A percentile compares a stretch with the other conserved stretches of the same genome.
phyloP scores from a whole-genome alignment of 2,888 invertebrate genomes.

The Doris montereyensis region DNA sequence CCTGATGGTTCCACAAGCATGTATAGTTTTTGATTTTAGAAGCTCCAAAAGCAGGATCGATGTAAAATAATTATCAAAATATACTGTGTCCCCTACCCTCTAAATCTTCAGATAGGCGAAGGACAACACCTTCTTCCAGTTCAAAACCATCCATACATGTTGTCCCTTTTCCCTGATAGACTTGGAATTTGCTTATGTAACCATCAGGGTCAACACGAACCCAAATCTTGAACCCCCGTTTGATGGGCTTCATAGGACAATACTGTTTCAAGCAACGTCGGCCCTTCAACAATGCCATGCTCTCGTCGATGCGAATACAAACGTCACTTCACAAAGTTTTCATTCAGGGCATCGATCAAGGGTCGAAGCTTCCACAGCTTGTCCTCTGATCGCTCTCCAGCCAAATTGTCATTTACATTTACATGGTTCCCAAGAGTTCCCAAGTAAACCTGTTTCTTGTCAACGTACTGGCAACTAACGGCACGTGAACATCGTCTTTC shows the following conservation, averaged over 20 bases:
- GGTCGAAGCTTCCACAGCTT: slow-evolving; percentile 39
- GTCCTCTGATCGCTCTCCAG: not conserved
- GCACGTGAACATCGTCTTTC: not conserved
- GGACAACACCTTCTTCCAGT: slow-evolving; percentile 40
- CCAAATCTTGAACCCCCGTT: slow-evolving; percentile 34
- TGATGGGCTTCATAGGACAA: slow-evolving; percentile 39
- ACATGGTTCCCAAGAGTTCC: slow-evolving; percentile 14
- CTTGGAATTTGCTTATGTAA: slow-evolving; percentile 17
- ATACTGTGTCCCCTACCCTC: slow-evolving; percentile 5
- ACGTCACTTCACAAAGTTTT: slow-evolving; percentile 28
- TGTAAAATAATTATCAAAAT: slow-evolving; percentile 41
- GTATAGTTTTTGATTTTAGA: not conserved
- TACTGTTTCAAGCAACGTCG: slow-evolving; percentile 40
- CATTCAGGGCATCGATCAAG: slow-evolving; percentile 21
- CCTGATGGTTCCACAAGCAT: slow-evolving; percentile 40
- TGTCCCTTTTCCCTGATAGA: slow-evolving; percentile 15
- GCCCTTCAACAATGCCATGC: slow-evolving; percentile 40
- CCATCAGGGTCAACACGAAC: not conserved
- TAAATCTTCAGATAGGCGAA: slow-evolving; percentile 6
- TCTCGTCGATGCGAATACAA: slow-evolving; percentile 38
- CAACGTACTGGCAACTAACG: not conserved
- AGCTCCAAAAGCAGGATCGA: slow-evolving; percentile 25
- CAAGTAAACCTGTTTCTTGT: not conserved
- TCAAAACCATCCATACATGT: not conserved
- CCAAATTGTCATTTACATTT: slow-evolving; percentile 31